These are phyloP conservation scores for Gymnocheta viridis DNA, from an alignment of 2,888 invertebrate species.

Conservation along the genomic window DNA sequence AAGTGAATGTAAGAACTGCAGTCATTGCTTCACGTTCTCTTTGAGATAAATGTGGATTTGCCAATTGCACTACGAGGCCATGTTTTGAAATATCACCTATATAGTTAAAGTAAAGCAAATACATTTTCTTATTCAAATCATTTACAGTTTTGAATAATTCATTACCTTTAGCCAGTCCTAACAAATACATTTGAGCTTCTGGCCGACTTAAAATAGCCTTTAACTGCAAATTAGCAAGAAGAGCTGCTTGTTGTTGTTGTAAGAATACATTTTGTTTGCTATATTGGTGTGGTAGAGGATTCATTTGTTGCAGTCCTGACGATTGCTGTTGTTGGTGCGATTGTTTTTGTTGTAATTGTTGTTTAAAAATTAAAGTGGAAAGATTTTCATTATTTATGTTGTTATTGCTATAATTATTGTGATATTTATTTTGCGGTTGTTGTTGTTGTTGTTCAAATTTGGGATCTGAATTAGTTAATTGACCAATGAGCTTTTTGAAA, in stretches of 20 bases:
- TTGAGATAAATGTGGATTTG: constrained; percentile 78
- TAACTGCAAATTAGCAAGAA: constrained; percentile 78
- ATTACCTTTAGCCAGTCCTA: constrained; percentile 79
- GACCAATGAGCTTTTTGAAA: constrained; percentile 78
- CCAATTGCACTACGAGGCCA: constrained; percentile 78
- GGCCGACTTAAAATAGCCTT: constrained; percentile 79
- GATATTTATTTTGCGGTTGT: constrained; percentile 41
- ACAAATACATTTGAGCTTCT: constrained; percentile 77
- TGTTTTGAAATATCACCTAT: constrained; percentile 80
- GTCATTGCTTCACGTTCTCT: constrained; percentile 80
- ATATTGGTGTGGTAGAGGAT: constrained; percentile 69
- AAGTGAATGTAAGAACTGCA: constrained; percentile 79
- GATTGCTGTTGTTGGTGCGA: constrained; percentile 75
- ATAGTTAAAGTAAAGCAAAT: not conserved
- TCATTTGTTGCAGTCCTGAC: constrained; percentile 60
- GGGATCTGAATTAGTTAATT: constrained; percentile 68
- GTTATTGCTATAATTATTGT: constrained; percentile 61
- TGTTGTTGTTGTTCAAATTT: constrained; percentile 57
- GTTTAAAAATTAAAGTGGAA: constrained; percentile 78
- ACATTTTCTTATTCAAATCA: not conserved
- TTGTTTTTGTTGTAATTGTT: constrained; percentile 77
- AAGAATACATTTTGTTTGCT: constrained; percentile 59
- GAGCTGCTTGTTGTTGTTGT: constrained; percentile 79
- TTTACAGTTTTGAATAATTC: constrained; percentile 9
- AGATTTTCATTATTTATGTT: constrained; percentile 75